A percentile compares a stretch with the other conserved stretches of the same genome.
Evolutionary conservation across 2,113 vertebrate genomes (phyloP).

Genomic region (Microcebus griseorufus): DNA sequence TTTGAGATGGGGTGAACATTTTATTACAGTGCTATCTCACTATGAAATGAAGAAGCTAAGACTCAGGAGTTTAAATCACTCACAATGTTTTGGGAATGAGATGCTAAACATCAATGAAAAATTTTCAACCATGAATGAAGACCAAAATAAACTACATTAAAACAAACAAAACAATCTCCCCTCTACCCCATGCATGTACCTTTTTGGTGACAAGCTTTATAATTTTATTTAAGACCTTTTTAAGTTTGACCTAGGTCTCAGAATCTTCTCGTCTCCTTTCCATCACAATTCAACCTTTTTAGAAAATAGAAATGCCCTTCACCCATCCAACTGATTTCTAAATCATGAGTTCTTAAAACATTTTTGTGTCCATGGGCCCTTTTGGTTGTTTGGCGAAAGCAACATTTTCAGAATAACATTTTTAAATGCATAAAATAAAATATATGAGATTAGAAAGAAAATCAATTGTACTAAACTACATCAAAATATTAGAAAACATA

Average conservation of each 20-base stretch:
- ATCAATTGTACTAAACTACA: background rate
- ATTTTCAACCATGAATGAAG: background rate
- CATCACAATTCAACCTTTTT: background rate
- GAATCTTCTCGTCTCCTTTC: background rate
- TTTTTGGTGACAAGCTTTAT: background rate
- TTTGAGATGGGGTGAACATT: conserved; percentile 12
- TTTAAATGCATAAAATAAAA: conserved; percentile 6
- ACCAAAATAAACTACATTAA: conserved; percentile 3
- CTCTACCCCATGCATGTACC: background rate
- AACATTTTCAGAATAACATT: conserved; percentile 6
- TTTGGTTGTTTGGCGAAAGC: background rate
- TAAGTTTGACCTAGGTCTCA: background rate
- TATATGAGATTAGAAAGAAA: background rate
- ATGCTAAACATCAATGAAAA: background rate
- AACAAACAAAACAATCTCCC: background rate
- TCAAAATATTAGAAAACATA: conserved; percentile 12
- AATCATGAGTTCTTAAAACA: background rate
- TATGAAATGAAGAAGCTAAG: background rate
- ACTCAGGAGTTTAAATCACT: background rate
- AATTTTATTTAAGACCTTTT: background rate
- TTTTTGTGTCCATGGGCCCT: background rate
- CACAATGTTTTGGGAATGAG: background rate
- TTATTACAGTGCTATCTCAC: background rate
- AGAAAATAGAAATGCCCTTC: background rate
- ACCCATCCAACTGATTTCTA: background rate